Evolutionary conservation across 1,140 invertebrate genomes (phyloP), one percentile per base, ranked within the genome.

Genomic region (Temnothorax nylanderi): DNA sequence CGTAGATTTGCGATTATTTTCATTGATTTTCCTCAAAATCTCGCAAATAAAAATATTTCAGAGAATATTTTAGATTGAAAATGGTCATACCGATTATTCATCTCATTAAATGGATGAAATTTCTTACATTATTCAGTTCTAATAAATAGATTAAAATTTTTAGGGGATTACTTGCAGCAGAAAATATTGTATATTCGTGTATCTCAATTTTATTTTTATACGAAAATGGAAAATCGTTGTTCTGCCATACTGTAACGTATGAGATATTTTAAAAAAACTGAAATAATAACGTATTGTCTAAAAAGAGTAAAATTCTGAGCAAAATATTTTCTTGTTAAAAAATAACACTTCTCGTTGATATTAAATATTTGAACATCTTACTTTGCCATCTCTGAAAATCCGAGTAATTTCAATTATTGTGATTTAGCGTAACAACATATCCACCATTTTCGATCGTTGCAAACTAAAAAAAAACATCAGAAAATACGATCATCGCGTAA

Each of bases 381-480:
- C 6, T 58, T 75, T 37, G 32, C 2, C 0, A 34, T 41, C 34
- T 75, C 3, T 44, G 21, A 77, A 26, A 44, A 77, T 26, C 6
- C 3, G 10, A n/a, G 13, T 5, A 64, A 77, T 77, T 77, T 34
- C 10, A 8, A 44, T 64, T 62, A 16, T 62, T 26, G 0, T 62
- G 32, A 77, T 49, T 65, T 65, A 49, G 8, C 44, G 13, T 13
- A 60, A 10, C 3, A 37, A 18, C 6, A 3, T n/a, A 78, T 78
- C 18, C 5, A 78, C 18, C 5, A 77, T 10, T 26, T 78, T 65
- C 5, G 11, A 78, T 49, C n/a, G 11, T n/a, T 21, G 7, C n/a
- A 49, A 80, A 37, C 13, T 37, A 16, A 44, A 65, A 77, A 64
- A 80, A 67, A 34, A 65, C 7, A 65, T 0, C 10, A 80, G 21